phyloP scores from a whole-genome alignment of 2,888 invertebrate genomes.

The Pegoplata infirma region DNA sequence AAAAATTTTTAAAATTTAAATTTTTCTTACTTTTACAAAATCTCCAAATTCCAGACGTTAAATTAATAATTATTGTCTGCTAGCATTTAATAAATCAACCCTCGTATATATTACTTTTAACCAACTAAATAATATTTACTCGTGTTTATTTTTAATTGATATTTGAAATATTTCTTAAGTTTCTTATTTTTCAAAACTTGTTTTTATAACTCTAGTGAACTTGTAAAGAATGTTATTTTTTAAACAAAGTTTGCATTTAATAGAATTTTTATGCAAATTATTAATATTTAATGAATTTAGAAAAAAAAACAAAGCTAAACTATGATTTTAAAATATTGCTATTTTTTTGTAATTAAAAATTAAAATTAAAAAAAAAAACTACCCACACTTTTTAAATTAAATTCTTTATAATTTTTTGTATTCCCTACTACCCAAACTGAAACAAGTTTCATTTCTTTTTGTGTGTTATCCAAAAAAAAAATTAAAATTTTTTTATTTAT shows the following conservation, averaged over 20 bases:
- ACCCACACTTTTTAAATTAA: conserved; percentile 25
- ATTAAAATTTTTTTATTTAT: no score
- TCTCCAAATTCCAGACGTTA: no score
- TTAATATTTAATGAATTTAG: neutral
- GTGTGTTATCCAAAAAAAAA: neutral
- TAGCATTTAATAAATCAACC: no score
- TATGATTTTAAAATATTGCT: neutral
- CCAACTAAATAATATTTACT: no score
- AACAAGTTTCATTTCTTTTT: neutral
- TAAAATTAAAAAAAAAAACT: neutral
- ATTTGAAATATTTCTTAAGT: neutral
- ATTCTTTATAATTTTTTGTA: neutral
- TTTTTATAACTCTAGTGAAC: neutral
- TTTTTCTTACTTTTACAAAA: no score
- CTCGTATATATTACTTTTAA: no score
- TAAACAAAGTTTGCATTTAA: conserved; percentile 8
- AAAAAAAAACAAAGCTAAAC: neutral
- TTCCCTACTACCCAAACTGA: neutral
- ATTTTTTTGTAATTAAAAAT: conserved; percentile 12
- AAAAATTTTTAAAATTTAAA: no score
- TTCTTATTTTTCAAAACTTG: conserved; percentile 3
- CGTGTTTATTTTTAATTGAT: neutral
- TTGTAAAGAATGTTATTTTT: conserved; percentile 6
- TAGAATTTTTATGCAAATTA: conserved; percentile 46
- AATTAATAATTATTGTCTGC: no score